phyloP scores from a whole-genome alignment of 2,113 vertebrate genomes.

The Fregetta grallaria region DNA sequence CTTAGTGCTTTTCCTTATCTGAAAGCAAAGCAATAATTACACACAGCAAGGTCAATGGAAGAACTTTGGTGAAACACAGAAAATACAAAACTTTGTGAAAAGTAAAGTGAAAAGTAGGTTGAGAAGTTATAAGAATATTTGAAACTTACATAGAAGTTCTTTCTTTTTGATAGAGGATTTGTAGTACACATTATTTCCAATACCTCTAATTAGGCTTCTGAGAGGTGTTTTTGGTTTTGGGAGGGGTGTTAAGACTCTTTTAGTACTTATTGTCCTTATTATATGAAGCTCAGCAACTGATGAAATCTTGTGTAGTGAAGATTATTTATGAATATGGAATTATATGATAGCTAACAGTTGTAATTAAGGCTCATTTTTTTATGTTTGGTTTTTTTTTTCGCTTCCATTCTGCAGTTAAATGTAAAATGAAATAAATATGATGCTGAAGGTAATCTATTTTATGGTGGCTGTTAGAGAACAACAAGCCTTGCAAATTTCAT shows the following conservation, averaged over 20 bases:
- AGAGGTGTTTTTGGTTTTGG: neutral
- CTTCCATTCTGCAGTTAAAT: neutral
- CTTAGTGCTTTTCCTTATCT: neutral
- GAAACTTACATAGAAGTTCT: neutral
- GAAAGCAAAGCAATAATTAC: neutral
- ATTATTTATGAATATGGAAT: neutral
- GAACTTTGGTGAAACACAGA: neutral
- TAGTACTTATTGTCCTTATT: neutral
- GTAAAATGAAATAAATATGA: neutral
- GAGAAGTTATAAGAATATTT: neutral
- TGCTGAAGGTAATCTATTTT: neutral
- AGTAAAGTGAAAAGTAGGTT: neutral
- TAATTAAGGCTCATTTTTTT: neutral
- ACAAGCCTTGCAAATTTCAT: neutral
- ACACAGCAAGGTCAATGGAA: neutral
- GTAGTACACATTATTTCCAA: neutral
- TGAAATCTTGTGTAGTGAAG: neutral
- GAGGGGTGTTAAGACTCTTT: neutral
- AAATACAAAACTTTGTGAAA: neutral
- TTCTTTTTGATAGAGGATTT: neutral
- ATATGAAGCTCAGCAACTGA: neutral
- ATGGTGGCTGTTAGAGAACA: neutral
- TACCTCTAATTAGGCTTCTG: neutral
- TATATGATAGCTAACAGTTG: neutral
- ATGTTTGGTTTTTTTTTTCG: neutral